Evolutionary conservation across 1,140 invertebrate species (phyloP), one percentile per base, ranked within the genome.

Genomic region (Radopholus similis): DNA sequence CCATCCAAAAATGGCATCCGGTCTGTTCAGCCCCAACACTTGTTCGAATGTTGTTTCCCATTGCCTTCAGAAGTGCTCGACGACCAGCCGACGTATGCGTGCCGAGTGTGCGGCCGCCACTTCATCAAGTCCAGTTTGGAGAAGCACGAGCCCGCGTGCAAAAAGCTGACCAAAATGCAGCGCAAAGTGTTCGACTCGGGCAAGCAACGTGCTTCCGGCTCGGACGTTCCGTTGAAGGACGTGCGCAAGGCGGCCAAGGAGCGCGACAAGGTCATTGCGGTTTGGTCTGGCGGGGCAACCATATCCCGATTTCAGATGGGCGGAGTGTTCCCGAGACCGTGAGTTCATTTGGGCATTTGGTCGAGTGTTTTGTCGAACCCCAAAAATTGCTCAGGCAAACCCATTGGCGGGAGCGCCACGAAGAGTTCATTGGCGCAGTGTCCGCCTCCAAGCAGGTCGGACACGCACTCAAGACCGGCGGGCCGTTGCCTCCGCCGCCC

Each of bases 351-450:
- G 9, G 40, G n/a, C 62, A 55, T 26, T 37, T 64, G 67, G 56
- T 32, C 30, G 32, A n/a, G 44, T 69, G n/a, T 62, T 64, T 68
- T 64, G 68, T 18, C 80, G 73, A 21, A 44, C 18, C 13, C 18
- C 30, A 60, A 44, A 9, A 21, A 44, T 49, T 9, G 34, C 87
- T 87, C 71, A 62, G 58, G 21, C 90, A 89, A 77, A 87, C 84
- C 59, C 89, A 91, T 83, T 97, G 93, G 93, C 86, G 92, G 9
- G 87, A 89, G 80, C 90, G 94, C 78, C 92, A 95, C 83, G 90
- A 95, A 80, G 90, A 92, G 72, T 95, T 97, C 82, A 92, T 96
- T 55, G 84, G 88, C 64, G 88, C 91, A 0, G 92, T 96, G 64
- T 87, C 91, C 21, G 90, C 91, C 1, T 93, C 94, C 0, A 94